Percentiles rank a stretch among this genome's conserved stretches.
These are phyloP conservation scores for Melanotaenia parkinsoni DNA, from an alignment of 2,797 vertebrate genomes.

Conservation along the genomic window DNA sequence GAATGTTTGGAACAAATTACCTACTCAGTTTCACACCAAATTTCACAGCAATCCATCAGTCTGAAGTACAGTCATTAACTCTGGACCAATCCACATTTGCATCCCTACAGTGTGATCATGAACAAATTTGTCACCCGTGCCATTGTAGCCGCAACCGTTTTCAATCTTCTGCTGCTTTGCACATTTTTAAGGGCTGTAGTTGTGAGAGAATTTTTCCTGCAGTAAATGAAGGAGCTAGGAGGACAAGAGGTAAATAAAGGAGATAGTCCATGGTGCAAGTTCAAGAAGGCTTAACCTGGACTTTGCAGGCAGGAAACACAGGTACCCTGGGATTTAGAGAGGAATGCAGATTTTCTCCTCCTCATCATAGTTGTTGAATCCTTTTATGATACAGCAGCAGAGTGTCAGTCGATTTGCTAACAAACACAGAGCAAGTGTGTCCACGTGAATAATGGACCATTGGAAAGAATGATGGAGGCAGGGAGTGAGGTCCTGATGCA, in stretches of 20 bases:
- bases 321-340: constrained; percentile 42
- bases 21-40: neutral
- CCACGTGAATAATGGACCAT: constrained; percentile 66
- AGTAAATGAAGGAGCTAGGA: neutral
- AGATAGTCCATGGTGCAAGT: neutral
- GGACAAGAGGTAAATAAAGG: constrained; percentile 2
- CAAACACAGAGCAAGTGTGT: constrained; percentile 62
- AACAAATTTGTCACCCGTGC: neutral
- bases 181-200: neutral
- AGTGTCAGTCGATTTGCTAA: constrained; percentile 38
- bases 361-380: constrained; percentile 17
- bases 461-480: constrained; percentile 70
- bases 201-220: neutral
- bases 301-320: constrained; percentile 24
- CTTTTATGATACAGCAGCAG: constrained; percentile 46
- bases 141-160: neutral
- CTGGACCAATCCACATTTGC: neutral
- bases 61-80: neutral
- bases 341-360: constrained; percentile 60
- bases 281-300: constrained; percentile 5
- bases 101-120: neutral
- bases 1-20: neutral
- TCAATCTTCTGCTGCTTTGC: constrained; percentile 3
- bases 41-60: constrained; percentile 11
- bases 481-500: constrained; percentile 70